These are phyloP conservation scores for Scrobipalpa costella DNA, from an alignment of 2,888 invertebrate species.

Conservation along the genomic window DNA sequence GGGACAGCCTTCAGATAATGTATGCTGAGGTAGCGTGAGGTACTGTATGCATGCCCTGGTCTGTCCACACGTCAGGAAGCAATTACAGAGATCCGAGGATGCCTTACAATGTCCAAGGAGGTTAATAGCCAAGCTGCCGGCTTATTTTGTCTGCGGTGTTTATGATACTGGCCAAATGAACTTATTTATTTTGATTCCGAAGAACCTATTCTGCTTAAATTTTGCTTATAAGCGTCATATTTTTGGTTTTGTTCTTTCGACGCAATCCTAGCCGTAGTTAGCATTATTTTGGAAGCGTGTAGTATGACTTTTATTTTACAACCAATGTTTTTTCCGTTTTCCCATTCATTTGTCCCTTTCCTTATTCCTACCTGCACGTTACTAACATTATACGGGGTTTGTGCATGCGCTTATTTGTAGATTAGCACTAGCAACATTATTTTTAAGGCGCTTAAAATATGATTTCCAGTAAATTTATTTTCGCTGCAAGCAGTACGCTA, in stretches of 20 bases:
- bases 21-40: slow-evolving; percentile 54
- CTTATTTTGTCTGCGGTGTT: slow-evolving; percentile 66
- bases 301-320: slow-evolving; percentile 71
- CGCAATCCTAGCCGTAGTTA: slow-evolving; percentile 65
- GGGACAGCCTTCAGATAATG: slow-evolving; percentile 74
- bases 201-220: slow-evolving; percentile 82
- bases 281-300: slow-evolving; percentile 65
- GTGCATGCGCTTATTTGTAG: slow-evolving; percentile 75
- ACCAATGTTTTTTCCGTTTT: slow-evolving; percentile 78
- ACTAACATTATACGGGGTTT: slow-evolving; percentile 67
- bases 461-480: slow-evolving; percentile 65
- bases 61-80: slow-evolving; percentile 33
- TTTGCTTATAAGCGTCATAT: slow-evolving; percentile 78
- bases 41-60: slow-evolving; percentile 58
- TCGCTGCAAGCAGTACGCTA: slow-evolving; percentile 38
- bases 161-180: slow-evolving; percentile 81
- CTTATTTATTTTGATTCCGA: slow-evolving; percentile 79
- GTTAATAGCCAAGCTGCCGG: slow-evolving; percentile 35
- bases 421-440: slow-evolving; percentile 53
- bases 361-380: slow-evolving; percentile 60
- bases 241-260: slow-evolving; percentile 68
- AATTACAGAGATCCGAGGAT: slow-evolving; percentile 24
- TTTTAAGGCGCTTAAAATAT: slow-evolving; percentile 68
- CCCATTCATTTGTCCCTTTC: slow-evolving; percentile 63
- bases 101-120: slow-evolving; percentile 20